Percentiles rank a stretch among this genome's conserved stretches.
phyloP scores from a whole-genome alignment of 2,888 invertebrate genomes.

The Caenorhabditis parvicauda region DNA sequence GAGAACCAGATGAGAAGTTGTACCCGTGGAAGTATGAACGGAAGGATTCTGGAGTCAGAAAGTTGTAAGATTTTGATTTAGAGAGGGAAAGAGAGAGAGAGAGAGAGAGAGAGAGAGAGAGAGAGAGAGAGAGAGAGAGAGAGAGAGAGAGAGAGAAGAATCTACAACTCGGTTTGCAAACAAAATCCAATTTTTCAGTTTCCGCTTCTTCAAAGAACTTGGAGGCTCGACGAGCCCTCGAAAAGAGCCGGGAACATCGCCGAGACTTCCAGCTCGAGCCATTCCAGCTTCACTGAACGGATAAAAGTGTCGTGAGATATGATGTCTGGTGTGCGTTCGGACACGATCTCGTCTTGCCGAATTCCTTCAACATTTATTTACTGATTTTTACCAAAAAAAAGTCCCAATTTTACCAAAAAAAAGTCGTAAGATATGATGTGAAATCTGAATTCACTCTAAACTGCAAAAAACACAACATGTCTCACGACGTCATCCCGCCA shows the following conservation, averaged over 20 bases:
- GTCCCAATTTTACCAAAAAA: no score
- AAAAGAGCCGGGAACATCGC: conserved; percentile 34
- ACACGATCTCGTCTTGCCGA: no score
- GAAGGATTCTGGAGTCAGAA: conserved; percentile 57
- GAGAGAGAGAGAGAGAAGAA: background rate
- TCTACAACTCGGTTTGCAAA: background rate
- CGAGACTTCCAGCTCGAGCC: conserved; percentile 33
- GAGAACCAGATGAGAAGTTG: conserved; percentile 90
- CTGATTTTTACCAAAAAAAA: no score
- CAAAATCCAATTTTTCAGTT: conserved; percentile 29
- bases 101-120: background rate
- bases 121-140: background rate
- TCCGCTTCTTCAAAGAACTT: conserved; percentile 52
- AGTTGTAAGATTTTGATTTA: conserved; percentile 43
- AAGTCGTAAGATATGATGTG: no score
- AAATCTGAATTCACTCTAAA: no score
- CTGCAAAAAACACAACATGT: no score
- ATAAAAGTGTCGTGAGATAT: no score
- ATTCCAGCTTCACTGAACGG: conserved; percentile 26
- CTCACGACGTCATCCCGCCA: no score
- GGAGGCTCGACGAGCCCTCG: conserved; percentile 34
- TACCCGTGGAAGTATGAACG: conserved; percentile 75
- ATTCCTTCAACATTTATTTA: no score
- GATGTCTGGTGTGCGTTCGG: no score
- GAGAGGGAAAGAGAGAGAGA: background rate